phyloP scores from a whole-genome alignment of 2,797 vertebrate species.

The Scyliorhinus canicula region DNA sequence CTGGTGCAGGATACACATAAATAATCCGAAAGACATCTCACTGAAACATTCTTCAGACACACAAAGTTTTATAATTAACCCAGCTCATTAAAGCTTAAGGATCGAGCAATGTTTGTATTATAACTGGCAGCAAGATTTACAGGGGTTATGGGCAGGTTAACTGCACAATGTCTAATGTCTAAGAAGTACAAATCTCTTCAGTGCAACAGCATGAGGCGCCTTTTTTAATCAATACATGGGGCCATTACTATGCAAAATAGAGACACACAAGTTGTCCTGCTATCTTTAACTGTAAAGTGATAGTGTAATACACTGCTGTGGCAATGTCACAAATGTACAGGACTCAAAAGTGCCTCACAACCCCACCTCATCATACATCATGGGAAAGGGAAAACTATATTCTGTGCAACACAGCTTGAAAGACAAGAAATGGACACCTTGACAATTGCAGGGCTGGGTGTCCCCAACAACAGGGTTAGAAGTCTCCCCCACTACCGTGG shows the following conservation, averaged over 20 bases:
- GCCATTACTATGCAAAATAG: neutral
- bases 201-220: neutral
- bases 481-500: too few species aligned
- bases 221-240: neutral
- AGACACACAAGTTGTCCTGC: neutral
- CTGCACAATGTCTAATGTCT: neutral
- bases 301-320: neutral
- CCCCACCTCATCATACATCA: neutral
- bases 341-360: neutral
- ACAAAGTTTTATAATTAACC: neutral
- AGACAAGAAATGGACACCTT: neutral
- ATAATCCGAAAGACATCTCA: neutral
- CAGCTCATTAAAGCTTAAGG: neutral
- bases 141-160: neutral
- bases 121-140: neutral
- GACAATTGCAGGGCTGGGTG: neutral
- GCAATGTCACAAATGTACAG: neutral
- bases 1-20: neutral
- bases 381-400: neutral
- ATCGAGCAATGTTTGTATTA: neutral
- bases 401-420: neutral
- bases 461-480: neutral
- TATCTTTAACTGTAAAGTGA: neutral
- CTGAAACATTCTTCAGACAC: neutral
- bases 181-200: neutral